A percentile compares a stretch with the other conserved stretches of the same genome.
Conservation (phyloP, 2,888 invertebrate species). For the Tanytarsus gracilentus region DNA sequence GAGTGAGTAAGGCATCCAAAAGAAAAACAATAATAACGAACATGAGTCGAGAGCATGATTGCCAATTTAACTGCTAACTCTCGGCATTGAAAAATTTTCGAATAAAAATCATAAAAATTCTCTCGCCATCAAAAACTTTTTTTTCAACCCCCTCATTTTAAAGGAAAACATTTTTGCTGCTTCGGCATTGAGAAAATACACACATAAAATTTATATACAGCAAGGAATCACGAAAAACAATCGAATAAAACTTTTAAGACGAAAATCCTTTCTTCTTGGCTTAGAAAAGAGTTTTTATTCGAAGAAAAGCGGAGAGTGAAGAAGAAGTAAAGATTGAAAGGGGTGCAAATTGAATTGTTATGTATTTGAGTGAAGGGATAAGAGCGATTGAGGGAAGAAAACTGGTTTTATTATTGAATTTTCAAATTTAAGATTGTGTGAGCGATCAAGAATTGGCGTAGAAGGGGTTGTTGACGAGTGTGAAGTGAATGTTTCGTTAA, state of each 20-base stretch:
- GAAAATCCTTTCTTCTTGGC: background rate
- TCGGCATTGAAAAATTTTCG: background rate
- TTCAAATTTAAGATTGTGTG: background rate
- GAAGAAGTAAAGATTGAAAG: slow-evolving; percentile 6
- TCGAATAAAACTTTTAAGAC: slow-evolving; percentile 10
- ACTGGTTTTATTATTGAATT: slow-evolving; percentile 13
- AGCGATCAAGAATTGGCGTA: background rate
- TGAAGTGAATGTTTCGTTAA: background rate
- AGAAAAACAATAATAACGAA: background rate
- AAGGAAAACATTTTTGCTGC: background rate
- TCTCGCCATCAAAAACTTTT: background rate
- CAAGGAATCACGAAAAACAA: slow-evolving; percentile 3
- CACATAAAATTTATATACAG: background rate
- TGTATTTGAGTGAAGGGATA: background rate
- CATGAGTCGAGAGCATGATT: no score
- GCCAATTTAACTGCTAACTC: background rate
- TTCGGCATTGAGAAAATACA: background rate
- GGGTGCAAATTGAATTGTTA: slow-evolving; percentile 15
- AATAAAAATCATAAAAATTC: slow-evolving; percentile 12
- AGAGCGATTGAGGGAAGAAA: background rate
- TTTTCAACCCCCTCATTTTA: background rate
- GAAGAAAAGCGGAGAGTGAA: no score
- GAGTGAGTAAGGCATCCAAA: background rate
- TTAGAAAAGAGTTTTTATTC: no score
- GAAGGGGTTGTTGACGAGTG: background rate